phyloP scores from a whole-genome alignment of 2,797 vertebrate genomes.

The Sphaeramia orbicularis region DNA sequence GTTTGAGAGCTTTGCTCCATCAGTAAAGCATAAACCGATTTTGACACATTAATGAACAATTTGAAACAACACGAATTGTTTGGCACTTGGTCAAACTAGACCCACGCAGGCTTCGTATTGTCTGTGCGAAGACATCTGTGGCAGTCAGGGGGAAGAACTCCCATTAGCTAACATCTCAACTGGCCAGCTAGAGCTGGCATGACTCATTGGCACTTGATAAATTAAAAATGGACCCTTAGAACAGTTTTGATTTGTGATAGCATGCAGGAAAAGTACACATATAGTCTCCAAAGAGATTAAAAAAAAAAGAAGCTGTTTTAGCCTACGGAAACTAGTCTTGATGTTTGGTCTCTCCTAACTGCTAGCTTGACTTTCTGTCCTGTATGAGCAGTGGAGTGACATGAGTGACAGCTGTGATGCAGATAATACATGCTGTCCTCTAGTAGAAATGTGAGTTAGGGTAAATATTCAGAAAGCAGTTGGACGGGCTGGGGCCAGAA shows the following conservation, averaged over 20 bases:
- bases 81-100: conserved; percentile 81
- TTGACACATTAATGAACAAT: conserved; percentile 68
- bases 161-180: conserved; percentile 42
- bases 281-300: conserved; percentile 49
- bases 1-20: conserved; percentile 49
- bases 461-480: conserved; percentile 33
- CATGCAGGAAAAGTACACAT: conserved; percentile 78
- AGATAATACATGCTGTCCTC: conserved; percentile 29
- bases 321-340: conserved; percentile 27
- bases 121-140: conserved; percentile 48
- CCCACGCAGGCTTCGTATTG: conserved; percentile 49
- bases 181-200: conserved; percentile 43
- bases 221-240: conserved; percentile 59
- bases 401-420: conserved; percentile 34
- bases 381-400: conserved; percentile 21
- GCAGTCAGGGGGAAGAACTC: conserved; percentile 25
- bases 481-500: conserved; percentile 26
- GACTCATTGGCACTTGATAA: conserved; percentile 81
- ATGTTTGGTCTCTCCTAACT: conserved; percentile 10
- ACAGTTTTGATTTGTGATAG: conserved; percentile 66
- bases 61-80: conserved; percentile 70
- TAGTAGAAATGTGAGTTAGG: conserved; percentile 14
- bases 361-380: conserved; percentile 11
- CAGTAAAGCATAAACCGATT: conserved; percentile 84
- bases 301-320: conserved; percentile 25